Conservation (phyloP, 2,113 vertebrate genomes). For the Macrotus californicus region DNA sequence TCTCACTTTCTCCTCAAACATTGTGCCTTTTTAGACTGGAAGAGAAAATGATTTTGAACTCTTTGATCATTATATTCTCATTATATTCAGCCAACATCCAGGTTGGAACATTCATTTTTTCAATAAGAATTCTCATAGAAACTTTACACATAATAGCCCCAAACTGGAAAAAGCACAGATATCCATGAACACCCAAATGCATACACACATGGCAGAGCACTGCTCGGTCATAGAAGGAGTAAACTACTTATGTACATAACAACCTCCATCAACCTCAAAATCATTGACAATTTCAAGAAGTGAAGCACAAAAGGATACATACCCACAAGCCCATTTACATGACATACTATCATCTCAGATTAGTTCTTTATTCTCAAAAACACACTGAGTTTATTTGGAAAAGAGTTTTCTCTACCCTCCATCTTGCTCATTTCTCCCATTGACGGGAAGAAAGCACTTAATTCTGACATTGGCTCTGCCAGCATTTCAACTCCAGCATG, state of each 20-base stretch:
- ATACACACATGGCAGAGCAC: not conserved
- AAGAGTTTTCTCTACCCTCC: not conserved
- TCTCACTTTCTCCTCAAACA: not conserved
- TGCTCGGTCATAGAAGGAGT: not conserved
- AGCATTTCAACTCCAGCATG: slow-evolving; percentile 2
- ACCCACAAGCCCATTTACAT: not conserved
- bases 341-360: not conserved
- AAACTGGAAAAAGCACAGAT: not conserved
- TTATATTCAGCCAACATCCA: not conserved
- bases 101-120: not conserved
- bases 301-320: not conserved
- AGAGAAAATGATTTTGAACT: not conserved
- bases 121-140: not conserved
- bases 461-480: slow-evolving; percentile 23
- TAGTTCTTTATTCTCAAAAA: not conserved
- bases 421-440: not conserved
- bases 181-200: not conserved
- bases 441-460: not conserved
- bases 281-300: not conserved
- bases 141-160: not conserved
- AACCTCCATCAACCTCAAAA: not conserved
- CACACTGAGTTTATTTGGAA: not conserved
- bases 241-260: not conserved
- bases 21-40: not conserved
- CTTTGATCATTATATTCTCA: not conserved